phyloP scores from a whole-genome alignment of 2,888 invertebrate genomes.

The Rhimphoctona megacephalus region DNA sequence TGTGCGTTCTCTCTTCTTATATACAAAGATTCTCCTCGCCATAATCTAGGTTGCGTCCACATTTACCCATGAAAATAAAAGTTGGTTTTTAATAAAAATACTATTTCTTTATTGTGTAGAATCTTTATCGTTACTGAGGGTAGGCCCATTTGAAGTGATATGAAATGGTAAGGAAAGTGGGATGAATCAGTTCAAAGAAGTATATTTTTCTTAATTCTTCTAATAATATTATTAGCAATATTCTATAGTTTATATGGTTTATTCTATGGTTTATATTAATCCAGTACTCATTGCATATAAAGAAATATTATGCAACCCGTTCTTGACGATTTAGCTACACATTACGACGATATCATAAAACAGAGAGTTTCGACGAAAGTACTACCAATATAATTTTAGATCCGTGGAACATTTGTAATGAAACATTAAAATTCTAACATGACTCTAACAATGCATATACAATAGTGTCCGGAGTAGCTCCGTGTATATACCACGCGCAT shows the following conservation, averaged over 20 bases:
- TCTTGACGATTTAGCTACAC: background rate
- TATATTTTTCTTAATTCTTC: background rate
- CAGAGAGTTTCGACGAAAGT: slow-evolving; percentile 40
- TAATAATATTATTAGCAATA: background rate
- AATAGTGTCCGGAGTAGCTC: slow-evolving; percentile 32
- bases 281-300: background rate
- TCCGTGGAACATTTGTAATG: slow-evolving; percentile 60
- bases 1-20: slow-evolving; percentile 68
- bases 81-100: background rate
- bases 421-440: slow-evolving; percentile 72
- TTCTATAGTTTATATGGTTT: no score
- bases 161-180: no score
- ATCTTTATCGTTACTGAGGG: background rate
- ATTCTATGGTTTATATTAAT: background rate
- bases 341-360: slow-evolving; percentile 53
- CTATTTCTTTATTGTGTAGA: background rate
- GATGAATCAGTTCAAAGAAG: no score
- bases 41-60: background rate
- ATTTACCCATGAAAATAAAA: background rate
- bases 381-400: slow-evolving; percentile 57
- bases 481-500: slow-evolving; percentile 47
- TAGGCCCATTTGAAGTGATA: no score
- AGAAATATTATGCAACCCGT: background rate
- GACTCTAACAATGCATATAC: slow-evolving; percentile 26
- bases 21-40: background rate